phyloP scores from a whole-genome alignment of 2,113 vertebrate genomes.

The Ptilonorhynchus violaceus region DNA sequence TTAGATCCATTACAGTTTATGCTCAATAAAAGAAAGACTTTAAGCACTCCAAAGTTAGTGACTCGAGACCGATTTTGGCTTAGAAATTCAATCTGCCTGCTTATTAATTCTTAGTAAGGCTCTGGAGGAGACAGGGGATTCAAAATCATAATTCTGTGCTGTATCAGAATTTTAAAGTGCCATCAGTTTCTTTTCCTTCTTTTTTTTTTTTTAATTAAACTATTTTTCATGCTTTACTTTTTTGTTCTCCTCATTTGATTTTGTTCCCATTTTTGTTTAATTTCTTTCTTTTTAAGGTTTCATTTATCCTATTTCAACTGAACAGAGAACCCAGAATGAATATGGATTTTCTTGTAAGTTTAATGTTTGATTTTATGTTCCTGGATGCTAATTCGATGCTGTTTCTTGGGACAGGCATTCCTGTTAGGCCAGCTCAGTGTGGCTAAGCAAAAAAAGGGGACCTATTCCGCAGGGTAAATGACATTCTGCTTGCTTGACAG shows the following conservation, averaged over 20 bases:
- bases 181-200: conserved; percentile 61
- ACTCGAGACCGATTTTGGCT: conserved; percentile 84
- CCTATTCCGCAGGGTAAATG: conserved; percentile 30
- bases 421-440: conserved; percentile 28
- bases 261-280: conserved; percentile 82
- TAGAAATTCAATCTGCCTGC: conserved; percentile 80
- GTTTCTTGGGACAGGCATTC: conserved; percentile 52
- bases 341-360: conserved; percentile 98
- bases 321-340: conserved; percentile 91
- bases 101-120: conserved; percentile 83
- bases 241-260: conserved; percentile 80
- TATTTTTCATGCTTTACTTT: conserved; percentile 81
- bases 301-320: conserved; percentile 95
- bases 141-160: conserved; percentile 65
- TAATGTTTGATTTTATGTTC: conserved; percentile 77
- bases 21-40: conserved; percentile 85
- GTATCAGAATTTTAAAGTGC: conserved; percentile 70
- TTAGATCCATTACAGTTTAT: conserved; percentile 83
- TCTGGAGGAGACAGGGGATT: conserved; percentile 81
- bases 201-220: conserved; percentile 67
- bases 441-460: not conserved
- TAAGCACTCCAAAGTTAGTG: conserved; percentile 86
- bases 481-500: conserved; percentile 24
- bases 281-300: conserved; percentile 90
- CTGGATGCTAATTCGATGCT: conserved; percentile 55